Evolutionary conservation across 1,140 invertebrate species (phyloP).

Genomic region (Macrotrachela quadricornifera): DNA sequence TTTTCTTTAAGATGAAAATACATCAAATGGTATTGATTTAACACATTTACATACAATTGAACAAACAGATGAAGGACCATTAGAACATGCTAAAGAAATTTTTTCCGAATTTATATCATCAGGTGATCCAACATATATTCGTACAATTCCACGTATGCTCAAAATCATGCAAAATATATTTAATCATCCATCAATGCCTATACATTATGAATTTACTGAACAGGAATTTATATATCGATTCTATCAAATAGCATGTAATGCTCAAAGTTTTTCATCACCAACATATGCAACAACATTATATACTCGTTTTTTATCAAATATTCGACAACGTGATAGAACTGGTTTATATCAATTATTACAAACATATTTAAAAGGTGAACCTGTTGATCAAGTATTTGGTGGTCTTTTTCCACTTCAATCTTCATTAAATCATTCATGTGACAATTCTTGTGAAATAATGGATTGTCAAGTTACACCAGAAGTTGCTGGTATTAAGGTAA

Average conservation of each 20-base stretch:
- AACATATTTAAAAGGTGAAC: conserved; percentile 12
- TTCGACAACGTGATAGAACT: too few relatives aligned
- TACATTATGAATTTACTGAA: conserved; percentile 15
- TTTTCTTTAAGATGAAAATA: too few relatives aligned
- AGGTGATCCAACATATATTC: conserved; percentile 12
- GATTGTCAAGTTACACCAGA: conserved; percentile 10
- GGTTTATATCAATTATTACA: conserved; percentile 11
- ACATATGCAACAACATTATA: conserved; percentile 12
- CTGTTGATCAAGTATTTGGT: conserved; percentile 14
- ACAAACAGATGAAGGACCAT: too few relatives aligned
- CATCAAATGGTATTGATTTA: too few relatives aligned
- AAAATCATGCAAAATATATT: conserved; percentile 16
- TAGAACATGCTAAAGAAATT: conserved; percentile 1
- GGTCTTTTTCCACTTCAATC: conserved; percentile 23
- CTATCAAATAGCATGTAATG: conserved; percentile 21
- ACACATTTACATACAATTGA: too few relatives aligned
- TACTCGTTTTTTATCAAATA: conserved; percentile 15
- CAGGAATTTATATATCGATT: conserved; percentile 19
- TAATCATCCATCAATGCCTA: conserved; percentile 12
- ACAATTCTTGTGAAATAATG: conserved; percentile 20
- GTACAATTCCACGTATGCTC: conserved; percentile 15
- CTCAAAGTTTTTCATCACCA: conserved; percentile 17
- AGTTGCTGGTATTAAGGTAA: too few relatives aligned
- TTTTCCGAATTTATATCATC: conserved; percentile 19
- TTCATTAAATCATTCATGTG: conserved; percentile 21